These are phyloP conservation scores for Phallusia fumigata DNA, from an alignment of 23 tunicate genomes.

Conservation along the genomic window DNA sequence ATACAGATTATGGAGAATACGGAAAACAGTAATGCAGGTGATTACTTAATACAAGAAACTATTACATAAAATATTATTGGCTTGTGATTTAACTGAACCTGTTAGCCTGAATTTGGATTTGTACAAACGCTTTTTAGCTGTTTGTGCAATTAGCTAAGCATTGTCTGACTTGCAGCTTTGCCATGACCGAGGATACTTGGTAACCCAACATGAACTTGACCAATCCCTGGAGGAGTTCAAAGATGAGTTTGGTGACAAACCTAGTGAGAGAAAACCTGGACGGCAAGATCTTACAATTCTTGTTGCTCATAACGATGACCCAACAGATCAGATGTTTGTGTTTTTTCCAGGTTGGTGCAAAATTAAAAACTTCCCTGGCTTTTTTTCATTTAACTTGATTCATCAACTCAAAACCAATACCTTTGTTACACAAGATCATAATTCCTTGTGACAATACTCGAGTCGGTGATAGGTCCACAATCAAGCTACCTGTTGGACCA, in stretches of 20 bases:
- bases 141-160: too few relatives aligned
- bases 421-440: too few relatives aligned
- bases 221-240: constrained; percentile 95
- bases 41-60: too few relatives aligned
- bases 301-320: constrained; percentile 95
- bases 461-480: too few relatives aligned
- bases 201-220: constrained; percentile 95
- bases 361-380: neutral
- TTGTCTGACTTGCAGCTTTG: constrained; percentile 47
- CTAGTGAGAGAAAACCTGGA: constrained; percentile 81
- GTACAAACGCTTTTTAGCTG: too few relatives aligned
- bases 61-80: too few relatives aligned
- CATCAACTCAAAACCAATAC: too few relatives aligned
- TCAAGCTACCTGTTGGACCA: too few relatives aligned
- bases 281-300: constrained; percentile 86
- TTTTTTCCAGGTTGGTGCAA: constrained; percentile 76
- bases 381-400: too few relatives aligned
- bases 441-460: too few relatives aligned
- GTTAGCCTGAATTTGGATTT: too few relatives aligned
- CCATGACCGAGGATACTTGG: constrained; percentile 96
- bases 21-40: constrained; percentile 93
- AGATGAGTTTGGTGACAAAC: constrained; percentile 93
- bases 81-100: too few relatives aligned
- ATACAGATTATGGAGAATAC: constrained; percentile 82
- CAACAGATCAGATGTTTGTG: constrained; percentile 98